These are phyloP conservation scores for Dasypolia templi DNA, from an alignment of 2,888 invertebrate genomes.

Conservation along the genomic window DNA sequence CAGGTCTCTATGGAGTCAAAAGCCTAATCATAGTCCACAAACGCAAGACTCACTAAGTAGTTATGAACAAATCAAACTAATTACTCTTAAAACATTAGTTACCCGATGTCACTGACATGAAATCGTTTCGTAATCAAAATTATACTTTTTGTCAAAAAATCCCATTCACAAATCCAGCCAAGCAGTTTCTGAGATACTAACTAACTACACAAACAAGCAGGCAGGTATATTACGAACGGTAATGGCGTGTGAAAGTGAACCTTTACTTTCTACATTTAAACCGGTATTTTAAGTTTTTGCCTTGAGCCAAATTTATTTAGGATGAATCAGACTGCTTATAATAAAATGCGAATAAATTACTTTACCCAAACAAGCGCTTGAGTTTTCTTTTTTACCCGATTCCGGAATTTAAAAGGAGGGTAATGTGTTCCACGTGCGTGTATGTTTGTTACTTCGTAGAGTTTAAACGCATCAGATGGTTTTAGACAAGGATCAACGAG, in stretches of 20 bases:
- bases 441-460: not conserved
- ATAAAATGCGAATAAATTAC: slow-evolving; percentile 34
- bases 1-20: too few relatives aligned
- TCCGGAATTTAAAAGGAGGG: slow-evolving; percentile 11
- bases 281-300: slow-evolving; percentile 33
- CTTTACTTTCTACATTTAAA: slow-evolving; percentile 50
- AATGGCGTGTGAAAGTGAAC: slow-evolving; percentile 47
- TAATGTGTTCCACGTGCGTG: not conserved
- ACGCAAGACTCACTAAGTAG: too few relatives aligned
- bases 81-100: too few relatives aligned
- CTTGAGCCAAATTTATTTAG: slow-evolving; percentile 48
- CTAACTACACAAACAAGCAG: slow-evolving; percentile 40
- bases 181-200: slow-evolving; percentile 23
- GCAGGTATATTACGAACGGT: slow-evolving; percentile 16
- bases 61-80: too few relatives aligned
- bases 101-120: too few relatives aligned
- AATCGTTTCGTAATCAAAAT: too few relatives aligned
- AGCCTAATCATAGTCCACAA: too few relatives aligned
- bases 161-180: slow-evolving; percentile 19
- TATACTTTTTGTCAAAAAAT: too few relatives aligned
- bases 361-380: not conserved
- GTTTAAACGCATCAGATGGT: not conserved
- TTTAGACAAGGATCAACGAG: not conserved
- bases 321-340: slow-evolving; percentile 42
- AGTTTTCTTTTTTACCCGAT: slow-evolving; percentile 35